Conservation (phyloP, 2,888 invertebrate genomes). For the Romanomermis culicivorax region DNA sequence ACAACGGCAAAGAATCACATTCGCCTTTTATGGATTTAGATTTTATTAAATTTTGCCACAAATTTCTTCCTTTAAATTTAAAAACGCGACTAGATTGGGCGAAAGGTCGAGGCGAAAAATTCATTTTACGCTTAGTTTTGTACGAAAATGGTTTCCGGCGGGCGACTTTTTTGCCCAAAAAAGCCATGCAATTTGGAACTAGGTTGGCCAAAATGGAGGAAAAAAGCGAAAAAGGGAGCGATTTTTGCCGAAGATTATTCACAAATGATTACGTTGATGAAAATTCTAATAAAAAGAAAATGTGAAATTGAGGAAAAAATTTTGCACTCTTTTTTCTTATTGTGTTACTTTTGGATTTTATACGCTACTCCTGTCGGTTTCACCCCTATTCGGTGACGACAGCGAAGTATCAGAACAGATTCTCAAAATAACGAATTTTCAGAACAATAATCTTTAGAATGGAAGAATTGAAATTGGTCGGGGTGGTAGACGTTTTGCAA, state of each 20-base stretch:
- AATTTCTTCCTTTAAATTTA: conserved; percentile 17
- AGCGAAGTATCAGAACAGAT: too few species aligned
- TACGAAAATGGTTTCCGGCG: conserved; percentile 25
- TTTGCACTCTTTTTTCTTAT: too few species aligned
- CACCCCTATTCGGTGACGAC: too few species aligned
- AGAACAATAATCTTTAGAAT: too few species aligned
- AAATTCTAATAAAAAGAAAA: too few species aligned
- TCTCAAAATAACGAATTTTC: too few species aligned
- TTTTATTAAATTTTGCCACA: conserved; percentile 36
- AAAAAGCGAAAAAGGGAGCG: conserved; percentile 61
- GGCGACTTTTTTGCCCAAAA: conserved; percentile 47
- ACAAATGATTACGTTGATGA: too few species aligned
- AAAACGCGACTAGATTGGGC: conserved; percentile 21
- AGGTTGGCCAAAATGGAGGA: conserved; percentile 58
- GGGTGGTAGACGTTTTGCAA: too few species aligned
- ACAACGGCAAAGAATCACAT: conserved; percentile 53
- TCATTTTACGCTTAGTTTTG: conserved; percentile 46
- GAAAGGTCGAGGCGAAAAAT: conserved; percentile 69
- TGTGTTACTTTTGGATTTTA: too few species aligned
- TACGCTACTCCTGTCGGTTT: too few species aligned
- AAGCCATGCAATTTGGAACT: conserved; percentile 91
- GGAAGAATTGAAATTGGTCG: too few species aligned
- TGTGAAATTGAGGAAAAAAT: too few species aligned
- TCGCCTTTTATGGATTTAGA: conserved; percentile 45
- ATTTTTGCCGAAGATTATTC: conserved; percentile 38